These are phyloP conservation scores for Vanessa cardui DNA, from an alignment of 2,888 invertebrate genomes.

Conservation along the genomic window DNA sequence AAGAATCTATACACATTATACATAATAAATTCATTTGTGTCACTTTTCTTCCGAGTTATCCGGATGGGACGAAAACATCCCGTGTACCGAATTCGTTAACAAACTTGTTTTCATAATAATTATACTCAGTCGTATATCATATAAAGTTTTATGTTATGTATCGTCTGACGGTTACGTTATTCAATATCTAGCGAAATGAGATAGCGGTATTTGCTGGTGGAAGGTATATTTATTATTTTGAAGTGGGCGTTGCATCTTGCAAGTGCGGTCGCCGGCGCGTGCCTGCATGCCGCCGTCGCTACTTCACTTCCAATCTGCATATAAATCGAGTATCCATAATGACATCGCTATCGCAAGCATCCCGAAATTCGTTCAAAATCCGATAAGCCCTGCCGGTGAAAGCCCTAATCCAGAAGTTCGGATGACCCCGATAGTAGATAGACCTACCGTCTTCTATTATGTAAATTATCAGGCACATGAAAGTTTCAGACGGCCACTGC, in stretches of 20 bases:
- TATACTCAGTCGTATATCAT: background rate
- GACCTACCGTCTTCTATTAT: conserved; percentile 80
- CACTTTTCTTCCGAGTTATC: background rate
- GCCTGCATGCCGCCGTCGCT: conserved; percentile 58
- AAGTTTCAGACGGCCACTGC: conserved; percentile 73
- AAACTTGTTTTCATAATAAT: conserved; percentile 9
- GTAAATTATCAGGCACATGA: conserved; percentile 80
- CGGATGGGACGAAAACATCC: background rate
- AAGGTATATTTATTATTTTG: conserved; percentile 36
- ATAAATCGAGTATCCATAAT: conserved; percentile 83
- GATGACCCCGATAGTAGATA: conserved; percentile 79
- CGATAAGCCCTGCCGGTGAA: conserved; percentile 78
- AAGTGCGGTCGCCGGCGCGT: conserved; percentile 49
- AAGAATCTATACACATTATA: conserved; percentile 38
- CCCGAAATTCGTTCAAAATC: conserved; percentile 79
- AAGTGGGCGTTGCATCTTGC: conserved; percentile 43
- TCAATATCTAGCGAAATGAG: conserved; percentile 27
- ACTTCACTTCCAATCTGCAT: conserved; percentile 79
- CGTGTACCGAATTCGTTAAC: conserved; percentile 1
- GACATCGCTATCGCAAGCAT: conserved; percentile 78
- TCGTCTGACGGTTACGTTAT: conserved; percentile 5
- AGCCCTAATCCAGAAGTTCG: conserved; percentile 80
- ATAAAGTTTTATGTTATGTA: conserved; percentile 6
- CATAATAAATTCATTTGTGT: conserved; percentile 22
- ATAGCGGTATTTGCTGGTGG: conserved; percentile 17